Conservation (phyloP, 2,113 vertebrate genomes). For the Heloderma charlesbogerti region DNA sequence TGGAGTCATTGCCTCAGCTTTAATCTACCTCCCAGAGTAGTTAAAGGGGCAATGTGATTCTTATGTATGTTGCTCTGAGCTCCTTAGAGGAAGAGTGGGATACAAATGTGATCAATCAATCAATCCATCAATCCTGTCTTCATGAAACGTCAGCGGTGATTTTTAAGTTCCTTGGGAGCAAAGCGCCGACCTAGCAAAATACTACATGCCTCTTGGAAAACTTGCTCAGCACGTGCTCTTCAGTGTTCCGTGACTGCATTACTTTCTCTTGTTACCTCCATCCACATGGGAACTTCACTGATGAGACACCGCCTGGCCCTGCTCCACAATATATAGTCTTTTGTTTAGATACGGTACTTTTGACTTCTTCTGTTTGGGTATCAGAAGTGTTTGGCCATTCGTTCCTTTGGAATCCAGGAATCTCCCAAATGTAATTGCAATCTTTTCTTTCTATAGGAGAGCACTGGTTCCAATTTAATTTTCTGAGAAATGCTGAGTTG, state of each 20-base stretch:
- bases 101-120: not conserved
- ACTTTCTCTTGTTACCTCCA: not conserved
- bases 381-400: not conserved
- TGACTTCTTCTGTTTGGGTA: not conserved
- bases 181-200: not conserved
- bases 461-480: not conserved
- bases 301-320: not conserved
- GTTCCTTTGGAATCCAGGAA: conserved; percentile 1
- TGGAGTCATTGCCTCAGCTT: not conserved
- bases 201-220: not conserved
- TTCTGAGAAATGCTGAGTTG: conserved; percentile 20
- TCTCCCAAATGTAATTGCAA: not conserved
- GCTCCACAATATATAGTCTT: not conserved
- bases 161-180: not conserved
- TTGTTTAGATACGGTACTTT: not conserved
- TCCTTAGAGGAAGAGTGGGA: not conserved
- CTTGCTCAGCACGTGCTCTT: not conserved
- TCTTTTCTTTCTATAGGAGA: not conserved
- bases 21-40: not conserved
- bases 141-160: not conserved
- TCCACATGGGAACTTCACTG: not conserved
- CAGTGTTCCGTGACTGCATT: not conserved
- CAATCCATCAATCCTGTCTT: not conserved
- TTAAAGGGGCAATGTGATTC: not conserved
- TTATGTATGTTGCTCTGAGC: not conserved